phyloP scores from a whole-genome alignment of 2,113 vertebrate genomes.

The Cyphomyrus plagiostoma region DNA sequence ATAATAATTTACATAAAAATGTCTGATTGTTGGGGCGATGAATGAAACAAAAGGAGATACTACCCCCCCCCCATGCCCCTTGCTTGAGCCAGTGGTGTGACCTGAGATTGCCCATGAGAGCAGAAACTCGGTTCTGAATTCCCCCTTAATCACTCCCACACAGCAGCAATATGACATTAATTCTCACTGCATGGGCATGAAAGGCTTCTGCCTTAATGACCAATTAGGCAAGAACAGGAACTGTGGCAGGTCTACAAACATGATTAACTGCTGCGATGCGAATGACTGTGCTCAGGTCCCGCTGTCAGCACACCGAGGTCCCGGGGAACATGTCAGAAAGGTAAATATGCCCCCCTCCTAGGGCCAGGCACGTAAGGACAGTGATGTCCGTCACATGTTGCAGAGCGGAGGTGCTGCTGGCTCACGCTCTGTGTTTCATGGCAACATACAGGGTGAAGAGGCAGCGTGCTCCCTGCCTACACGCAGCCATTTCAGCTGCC shows the following conservation, averaged over 20 bases:
- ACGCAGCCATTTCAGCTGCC: not conserved
- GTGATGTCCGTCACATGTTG: not conserved
- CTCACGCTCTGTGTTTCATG: not conserved
- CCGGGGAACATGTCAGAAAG: not conserved
- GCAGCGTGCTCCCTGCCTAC: not conserved
- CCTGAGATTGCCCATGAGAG: not conserved
- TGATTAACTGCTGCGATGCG: not conserved
- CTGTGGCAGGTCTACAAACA: not conserved
- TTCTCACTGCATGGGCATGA: not conserved
- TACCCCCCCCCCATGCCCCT: not conserved
- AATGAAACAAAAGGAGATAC: no score
- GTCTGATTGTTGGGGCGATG: no score
- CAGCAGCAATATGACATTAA: not conserved
- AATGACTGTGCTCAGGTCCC: not conserved
- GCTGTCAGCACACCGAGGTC: not conserved
- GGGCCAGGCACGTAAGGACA: not conserved
- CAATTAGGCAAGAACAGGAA: not conserved
- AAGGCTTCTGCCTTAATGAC: not conserved
- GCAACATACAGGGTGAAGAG: not conserved
- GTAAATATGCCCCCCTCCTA: not conserved
- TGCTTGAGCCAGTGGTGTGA: not conserved
- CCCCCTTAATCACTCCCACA: not conserved
- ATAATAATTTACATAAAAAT: no score
- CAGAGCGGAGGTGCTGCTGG: not conserved
- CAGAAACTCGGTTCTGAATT: not conserved